Percentiles rank a stretch among this genome's conserved stretches.
These are phyloP conservation scores for Squalus acanthias DNA, from an alignment of 2,797 vertebrate genomes.

Conservation along the genomic window DNA sequence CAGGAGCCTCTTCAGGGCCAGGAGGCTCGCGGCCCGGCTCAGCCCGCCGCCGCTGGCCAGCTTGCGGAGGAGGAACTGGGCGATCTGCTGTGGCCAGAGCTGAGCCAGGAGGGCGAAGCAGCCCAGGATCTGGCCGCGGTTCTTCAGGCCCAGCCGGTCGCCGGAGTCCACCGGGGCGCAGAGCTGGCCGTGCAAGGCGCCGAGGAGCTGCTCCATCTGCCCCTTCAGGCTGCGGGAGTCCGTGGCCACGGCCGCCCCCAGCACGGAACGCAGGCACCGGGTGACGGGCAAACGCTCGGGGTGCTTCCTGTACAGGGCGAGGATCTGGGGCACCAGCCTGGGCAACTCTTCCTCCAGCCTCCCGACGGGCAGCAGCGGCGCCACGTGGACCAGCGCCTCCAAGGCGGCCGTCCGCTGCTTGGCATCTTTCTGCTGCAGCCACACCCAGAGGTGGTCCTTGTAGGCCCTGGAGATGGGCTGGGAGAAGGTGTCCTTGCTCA, in stretches of 20 bases:
- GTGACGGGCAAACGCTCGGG: background rate
- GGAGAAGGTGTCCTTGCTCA: background rate
- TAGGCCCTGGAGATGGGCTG: background rate
- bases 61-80: background rate
- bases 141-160: background rate
- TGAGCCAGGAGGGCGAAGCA: background rate
- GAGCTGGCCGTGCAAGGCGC: background rate
- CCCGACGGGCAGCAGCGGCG: background rate
- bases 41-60: background rate
- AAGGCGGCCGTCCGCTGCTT: background rate
- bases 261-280: background rate
- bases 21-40: background rate
- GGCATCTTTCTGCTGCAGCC: background rate
- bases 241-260: background rate
- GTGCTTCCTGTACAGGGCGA: background rate
- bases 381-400: background rate
- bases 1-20: background rate
- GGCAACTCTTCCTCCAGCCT: background rate
- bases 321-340: background rate
- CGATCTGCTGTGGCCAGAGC: rapidly evolving
- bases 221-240: background rate
- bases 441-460: background rate
- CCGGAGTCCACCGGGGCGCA: background rate
- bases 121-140: background rate
- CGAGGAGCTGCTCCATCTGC: background rate